Evolutionary conservation across 2,888 invertebrate genomes (phyloP), one percentile per base, ranked within the genome.

Genomic region (Muscina levida): DNA sequence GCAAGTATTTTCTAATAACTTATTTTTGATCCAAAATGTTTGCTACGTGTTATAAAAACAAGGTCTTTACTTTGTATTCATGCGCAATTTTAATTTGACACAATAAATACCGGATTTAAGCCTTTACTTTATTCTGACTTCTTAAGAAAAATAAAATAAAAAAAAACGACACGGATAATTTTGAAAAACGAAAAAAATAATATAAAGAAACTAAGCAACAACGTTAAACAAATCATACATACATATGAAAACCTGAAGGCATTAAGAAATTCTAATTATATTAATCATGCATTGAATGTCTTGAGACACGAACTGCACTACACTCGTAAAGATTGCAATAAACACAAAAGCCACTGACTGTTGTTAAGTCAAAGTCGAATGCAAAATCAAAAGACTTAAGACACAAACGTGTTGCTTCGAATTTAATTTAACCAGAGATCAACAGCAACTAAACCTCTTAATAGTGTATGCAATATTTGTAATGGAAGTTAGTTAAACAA

Each of bases 91-190:
- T 72, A 77, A 74, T 74, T 75, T 81, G 77, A 77, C 77, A 81
- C 37, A 77, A 46, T 75, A 81, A 81, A 68, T 81, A 77, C 77
- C 77, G 81, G 81, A 81, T 81, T 75, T 75, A 68, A 70, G 48
- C 42, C 39, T 59, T 57, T 2, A 67, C 22, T 31, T 31, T 31
- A 31, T 8, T 31, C 31, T 31, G 31, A 31, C 31, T 31, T 15
- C 48, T 17, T 17, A n/a, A n/a, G n/a, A 15, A 48, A 48, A 15
- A 5, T n/a, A 48, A 17, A 15, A 1, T 48, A 2, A 44, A 44
- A n/a, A 8, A 2, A 8, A 39, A 8, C 39, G 2, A 44, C 44
- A 44, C 8, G 8, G 31, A 31, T 31, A 31, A 31, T 31, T 31
- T 31, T 31, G 31, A 31, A 31, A 31, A 31, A 5, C 3, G 3